Base-by-base conservation (phyloP, 2,888 invertebrate species). In the Hofmannophila pseudospretella region DNA sequence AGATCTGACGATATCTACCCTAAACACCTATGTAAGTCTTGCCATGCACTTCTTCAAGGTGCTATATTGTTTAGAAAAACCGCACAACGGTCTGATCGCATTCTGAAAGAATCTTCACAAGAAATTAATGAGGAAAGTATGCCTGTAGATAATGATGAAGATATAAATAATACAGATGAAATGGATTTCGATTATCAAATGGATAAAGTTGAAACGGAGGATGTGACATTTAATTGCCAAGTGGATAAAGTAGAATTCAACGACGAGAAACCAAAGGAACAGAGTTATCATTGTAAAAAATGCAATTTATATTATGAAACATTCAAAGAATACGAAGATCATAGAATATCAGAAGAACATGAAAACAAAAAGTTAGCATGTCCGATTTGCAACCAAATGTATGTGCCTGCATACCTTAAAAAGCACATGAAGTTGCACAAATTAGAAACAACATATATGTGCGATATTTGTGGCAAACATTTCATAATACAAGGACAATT, bases 401-500 rank as follows among this genome's bases (percentile, higher is more conserved):
- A 78, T 27, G 47, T 63, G 5, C 51, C 63, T n/a, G 20, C 51
- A 9, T 84, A 84, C 50, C 67, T 63, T 14, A 78, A 73, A 36
- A 70, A 54, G 27, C 85, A 86, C 47, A 48, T 79, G 49, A 44
- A 58, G 1, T 41, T 70, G 32, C 84, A 84, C 36, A 60, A 62
- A 27, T 33, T 45, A 2, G 63, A 64, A 4, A 47, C 59, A 7
- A 47, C 62, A 1, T 76, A 55, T 26, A 62, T 85, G 39, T 86
- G 85, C 58, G 85, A 86, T 51, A 64, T 84, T 20, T 86, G 85
- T 49, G 85, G 85, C 0, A 85, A 81, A 42, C 64, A 69, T 26
- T 82, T 80, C 44, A 42, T 53, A 26, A 45, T 67, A 2, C 68
- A 69, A 27, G 68, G 67, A 0, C 67, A 67, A 1, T 81, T 85